phyloP scores from a whole-genome alignment of 2,888 invertebrate genomes.

The Limenitis camilla region DNA sequence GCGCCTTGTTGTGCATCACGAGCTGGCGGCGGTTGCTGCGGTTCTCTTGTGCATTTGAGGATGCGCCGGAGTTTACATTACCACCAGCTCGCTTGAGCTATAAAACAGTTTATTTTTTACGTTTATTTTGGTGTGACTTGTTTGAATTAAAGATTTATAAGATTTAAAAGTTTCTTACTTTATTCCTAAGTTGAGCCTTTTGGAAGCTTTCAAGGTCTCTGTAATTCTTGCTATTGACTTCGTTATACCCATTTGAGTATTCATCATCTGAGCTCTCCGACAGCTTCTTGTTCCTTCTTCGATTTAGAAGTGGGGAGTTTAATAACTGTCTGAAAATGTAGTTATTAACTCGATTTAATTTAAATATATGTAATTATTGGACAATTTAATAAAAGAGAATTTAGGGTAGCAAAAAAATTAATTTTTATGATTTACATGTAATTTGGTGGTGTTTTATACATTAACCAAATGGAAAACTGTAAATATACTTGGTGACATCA shows the following conservation, averaged over 20 bases:
- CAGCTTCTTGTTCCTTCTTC: slow-evolving; percentile 83
- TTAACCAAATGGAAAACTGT: too few species aligned
- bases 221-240: slow-evolving; percentile 82
- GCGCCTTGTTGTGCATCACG: slow-evolving; percentile 97
- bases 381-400: too few species aligned
- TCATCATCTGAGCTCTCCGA: slow-evolving; percentile 91
- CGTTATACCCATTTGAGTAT: slow-evolving; percentile 60
- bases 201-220: slow-evolving; percentile 92
- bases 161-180: too few species aligned
- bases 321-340: slow-evolving; percentile 77
- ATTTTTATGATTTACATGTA: too few species aligned
- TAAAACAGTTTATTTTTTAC: background rate
- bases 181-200: slow-evolving; percentile 91
- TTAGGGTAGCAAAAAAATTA: too few species aligned
- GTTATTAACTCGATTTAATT: background rate
- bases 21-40: slow-evolving; percentile 79
- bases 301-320: slow-evolving; percentile 87
- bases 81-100: slow-evolving; percentile 80
- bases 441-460: too few species aligned
- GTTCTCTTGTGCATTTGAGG: slow-evolving; percentile 29
- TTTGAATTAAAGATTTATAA: slow-evolving; percentile 79
- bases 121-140: too few species aligned
- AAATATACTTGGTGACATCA: too few species aligned
- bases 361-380: slow-evolving; percentile 82
- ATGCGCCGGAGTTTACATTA: slow-evolving; percentile 54